phyloP scores from a whole-genome alignment of 2,113 vertebrate genomes.

The Plecturocebus donacophilus region DNA sequence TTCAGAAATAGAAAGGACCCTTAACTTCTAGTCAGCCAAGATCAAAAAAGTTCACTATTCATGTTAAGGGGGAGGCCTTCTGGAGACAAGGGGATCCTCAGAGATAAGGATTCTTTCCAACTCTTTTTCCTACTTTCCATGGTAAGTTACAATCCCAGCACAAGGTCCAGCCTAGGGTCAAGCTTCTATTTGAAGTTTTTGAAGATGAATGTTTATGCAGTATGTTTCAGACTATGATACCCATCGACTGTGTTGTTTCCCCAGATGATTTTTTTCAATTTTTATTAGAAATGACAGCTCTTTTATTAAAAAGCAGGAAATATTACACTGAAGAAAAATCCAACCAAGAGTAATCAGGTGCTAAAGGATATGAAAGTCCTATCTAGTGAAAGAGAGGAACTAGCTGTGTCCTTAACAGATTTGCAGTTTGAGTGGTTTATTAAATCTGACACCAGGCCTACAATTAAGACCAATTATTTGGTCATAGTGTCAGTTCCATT shows the following conservation, averaged over 20 bases:
- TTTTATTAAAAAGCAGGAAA: conserved; percentile 86
- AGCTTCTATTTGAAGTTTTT: conserved; percentile 73
- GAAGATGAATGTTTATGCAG: conserved; percentile 71
- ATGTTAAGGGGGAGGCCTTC: background rate
- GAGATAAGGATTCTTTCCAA: background rate
- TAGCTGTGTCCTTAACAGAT: conserved; percentile 74
- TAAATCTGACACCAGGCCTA: conserved; percentile 79
- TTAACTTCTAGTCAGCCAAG: background rate
- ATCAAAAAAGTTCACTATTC: background rate
- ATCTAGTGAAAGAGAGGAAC: conserved; percentile 69
- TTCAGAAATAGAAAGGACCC: background rate
- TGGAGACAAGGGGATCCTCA: background rate
- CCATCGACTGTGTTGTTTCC: conserved; percentile 82
- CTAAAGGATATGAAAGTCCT: conserved; percentile 78
- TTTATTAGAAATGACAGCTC: conserved; percentile 87
- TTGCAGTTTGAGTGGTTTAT: conserved; percentile 79
- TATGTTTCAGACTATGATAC: conserved; percentile 71
- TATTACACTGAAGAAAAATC: conserved; percentile 74
- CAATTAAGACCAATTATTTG: conserved; percentile 87
- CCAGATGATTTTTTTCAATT: conserved; percentile 79
- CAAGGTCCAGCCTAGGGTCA: conserved; percentile 61
- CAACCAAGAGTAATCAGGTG: conserved; percentile 73
- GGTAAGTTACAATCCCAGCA: background rate
- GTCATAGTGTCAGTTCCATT: conserved; percentile 79
- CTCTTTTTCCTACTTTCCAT: background rate